These are phyloP conservation scores for Eudorcas thomsonii DNA, from an alignment of 2,113 vertebrate species.

Conservation along the genomic window DNA sequence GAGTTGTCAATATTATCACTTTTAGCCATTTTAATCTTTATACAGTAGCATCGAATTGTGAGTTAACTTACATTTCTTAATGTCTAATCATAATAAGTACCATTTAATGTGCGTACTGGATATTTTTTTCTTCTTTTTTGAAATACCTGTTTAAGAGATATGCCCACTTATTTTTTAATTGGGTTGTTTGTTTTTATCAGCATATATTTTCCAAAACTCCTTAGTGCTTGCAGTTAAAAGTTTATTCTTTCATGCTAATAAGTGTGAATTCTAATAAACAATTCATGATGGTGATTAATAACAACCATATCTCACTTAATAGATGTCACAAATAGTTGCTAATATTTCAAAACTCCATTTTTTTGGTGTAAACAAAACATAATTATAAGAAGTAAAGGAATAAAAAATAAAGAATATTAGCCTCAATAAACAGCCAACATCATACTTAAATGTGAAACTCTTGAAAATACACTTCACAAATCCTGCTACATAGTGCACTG, in stretches of 20 bases:
- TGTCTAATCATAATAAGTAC: neutral
- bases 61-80: neutral
- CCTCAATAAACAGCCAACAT: neutral
- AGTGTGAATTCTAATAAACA: neutral
- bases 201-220: neutral
- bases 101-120: neutral
- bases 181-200: neutral
- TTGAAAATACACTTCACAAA: neutral
- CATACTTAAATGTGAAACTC: neutral
- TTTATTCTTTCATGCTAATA: neutral
- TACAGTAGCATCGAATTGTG: neutral
- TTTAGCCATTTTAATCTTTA: neutral
- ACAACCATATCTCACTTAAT: neutral
- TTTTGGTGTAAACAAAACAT: neutral
- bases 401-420: neutral
- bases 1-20: neutral
- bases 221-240: neutral
- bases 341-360: neutral
- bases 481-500: neutral
- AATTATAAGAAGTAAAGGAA: neutral
- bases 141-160: neutral
- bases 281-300: neutral
- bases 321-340: neutral
- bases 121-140: neutral
- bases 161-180: neutral